Percentiles rank a stretch among this genome's conserved stretches.
phyloP scores from a whole-genome alignment of 2,797 vertebrate species.

The Mus spretus region DNA sequence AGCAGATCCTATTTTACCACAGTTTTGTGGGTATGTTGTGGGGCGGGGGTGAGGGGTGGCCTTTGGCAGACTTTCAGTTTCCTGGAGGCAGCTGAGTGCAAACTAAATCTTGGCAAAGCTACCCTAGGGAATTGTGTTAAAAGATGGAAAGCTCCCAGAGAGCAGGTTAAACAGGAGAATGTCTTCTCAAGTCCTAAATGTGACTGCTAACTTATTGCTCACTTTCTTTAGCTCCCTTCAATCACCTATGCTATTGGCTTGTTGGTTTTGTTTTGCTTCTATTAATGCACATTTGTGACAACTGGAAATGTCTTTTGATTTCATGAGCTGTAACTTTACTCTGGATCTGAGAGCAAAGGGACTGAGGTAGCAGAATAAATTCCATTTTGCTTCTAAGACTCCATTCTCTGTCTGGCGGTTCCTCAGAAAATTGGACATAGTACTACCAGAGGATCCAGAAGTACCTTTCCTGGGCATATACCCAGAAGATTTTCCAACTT shows the following conservation, averaged over 20 bases:
- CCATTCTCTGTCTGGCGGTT: too few species aligned
- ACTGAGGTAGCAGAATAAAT: too few species aligned
- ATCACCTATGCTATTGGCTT: neutral
- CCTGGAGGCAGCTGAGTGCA: conserved; percentile 21
- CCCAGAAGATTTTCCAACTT: too few species aligned
- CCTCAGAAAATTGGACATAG: too few species aligned
- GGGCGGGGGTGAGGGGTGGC: neutral
- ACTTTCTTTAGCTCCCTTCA: neutral
- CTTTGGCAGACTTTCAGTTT: neutral
- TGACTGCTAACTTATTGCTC: neutral
- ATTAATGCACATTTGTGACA: neutral
- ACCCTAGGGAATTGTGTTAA: neutral
- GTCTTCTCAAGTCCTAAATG: neutral
- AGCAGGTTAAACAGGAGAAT: neutral
- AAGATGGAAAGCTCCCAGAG: neutral
- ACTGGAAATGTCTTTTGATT: conserved; percentile 49
- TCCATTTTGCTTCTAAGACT: too few species aligned
- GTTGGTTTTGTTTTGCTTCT: neutral
- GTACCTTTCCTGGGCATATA: too few species aligned
- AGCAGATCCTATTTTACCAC: conserved; percentile 88
- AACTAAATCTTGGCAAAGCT: conserved; percentile 29
- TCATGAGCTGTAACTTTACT: conserved; percentile 74
- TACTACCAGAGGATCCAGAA: too few species aligned
- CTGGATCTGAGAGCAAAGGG: conserved; percentile 38
- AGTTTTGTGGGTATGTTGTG: neutral